Percentiles rank a stretch among this genome's conserved stretches.
Evolutionary conservation across 2,888 invertebrate genomes (phyloP).

Genomic region (Tortricodes alternella): DNA sequence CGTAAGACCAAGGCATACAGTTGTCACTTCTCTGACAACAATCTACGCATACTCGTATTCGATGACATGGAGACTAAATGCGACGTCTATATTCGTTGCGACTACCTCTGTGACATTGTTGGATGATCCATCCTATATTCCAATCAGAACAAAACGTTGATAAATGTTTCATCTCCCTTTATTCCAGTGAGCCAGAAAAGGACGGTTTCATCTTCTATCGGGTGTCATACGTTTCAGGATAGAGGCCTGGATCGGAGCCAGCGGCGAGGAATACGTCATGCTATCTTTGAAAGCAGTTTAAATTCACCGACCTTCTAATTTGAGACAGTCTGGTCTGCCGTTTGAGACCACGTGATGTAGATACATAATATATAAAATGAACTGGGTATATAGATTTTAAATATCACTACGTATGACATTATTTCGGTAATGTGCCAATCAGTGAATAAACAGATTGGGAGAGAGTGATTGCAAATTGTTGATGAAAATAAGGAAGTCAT

Average conservation of each 20-base stretch:
- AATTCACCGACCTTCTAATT: conserved; percentile 30
- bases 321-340: conserved; percentile 30
- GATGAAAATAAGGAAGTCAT: too few relatives aligned
- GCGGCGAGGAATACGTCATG: conserved; percentile 23
- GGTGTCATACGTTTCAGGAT: conserved; percentile 16
- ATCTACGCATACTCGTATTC: conserved; percentile 28
- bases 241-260: conserved; percentile 26
- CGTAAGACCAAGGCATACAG: conserved; percentile 4
- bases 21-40: conserved; percentile 1
- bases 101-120: conserved; percentile 54
- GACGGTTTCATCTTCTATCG: conserved; percentile 6
- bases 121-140: conserved; percentile 37
- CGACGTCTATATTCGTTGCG: conserved; percentile 54
- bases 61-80: conserved; percentile 50
- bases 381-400: conserved; percentile 3
- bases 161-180: not conserved
- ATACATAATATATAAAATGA: conserved; percentile 16
- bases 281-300: conserved; percentile 31
- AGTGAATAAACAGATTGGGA: conserved; percentile 13
- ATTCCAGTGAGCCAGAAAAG: not conserved
- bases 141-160: not conserved
- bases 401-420: conserved; percentile 9
- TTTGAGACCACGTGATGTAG: conserved; percentile 17
- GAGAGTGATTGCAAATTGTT: conserved; percentile 3
- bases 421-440: conserved; percentile 21